A percentile compares a stretch with the other conserved stretches of the same genome.
phyloP scores from a whole-genome alignment of 2,113 vertebrate genomes.

The pig (Sus scrofa) region T2T-Sscrofa CM000824.6:137818501-137819000 shows the following conservation, averaged over 20 bases:
- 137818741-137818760: not conserved
- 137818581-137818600: not conserved
- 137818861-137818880: not conserved
- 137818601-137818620: not conserved
- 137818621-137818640: not conserved
- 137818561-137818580: conserved; percentile 11
- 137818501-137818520: not conserved
- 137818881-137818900: not conserved
- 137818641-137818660: not conserved
- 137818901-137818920: not conserved
- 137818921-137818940: not conserved
- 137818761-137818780: not conserved
- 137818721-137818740: not conserved
- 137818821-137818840: not conserved
- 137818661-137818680: not conserved
- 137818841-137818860: not conserved
- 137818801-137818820: not conserved
- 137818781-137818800: not conserved
- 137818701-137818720: not conserved
- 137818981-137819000: not conserved
- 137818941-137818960: not conserved
- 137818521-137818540: not conserved
- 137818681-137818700: not conserved
- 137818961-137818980: not conserved
- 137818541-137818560: conserved; percentile 14